phyloP scores from a whole-genome alignment of 2,888 invertebrate genomes.

The Branchipolynoe longqiensis region DNA sequence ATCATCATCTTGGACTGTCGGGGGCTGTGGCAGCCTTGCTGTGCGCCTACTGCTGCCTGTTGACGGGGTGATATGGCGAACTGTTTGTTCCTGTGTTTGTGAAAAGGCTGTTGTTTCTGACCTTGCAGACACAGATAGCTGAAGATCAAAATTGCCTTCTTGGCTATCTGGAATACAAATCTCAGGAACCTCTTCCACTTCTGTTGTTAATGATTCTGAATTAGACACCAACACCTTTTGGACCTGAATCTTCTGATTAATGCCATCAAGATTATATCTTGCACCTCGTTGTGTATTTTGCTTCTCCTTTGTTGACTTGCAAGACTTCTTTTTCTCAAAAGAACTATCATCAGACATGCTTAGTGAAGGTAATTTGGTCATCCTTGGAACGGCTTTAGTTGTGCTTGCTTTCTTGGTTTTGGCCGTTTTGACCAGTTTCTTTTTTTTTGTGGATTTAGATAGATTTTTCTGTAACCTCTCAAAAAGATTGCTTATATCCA shows the following conservation, averaged over 20 bases:
- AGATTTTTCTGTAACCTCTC: not conserved
- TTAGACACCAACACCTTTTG: slow-evolving; percentile 13
- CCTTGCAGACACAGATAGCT: slow-evolving; percentile 19
- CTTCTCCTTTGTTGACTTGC: not conserved
- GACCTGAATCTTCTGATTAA: too few species aligned
- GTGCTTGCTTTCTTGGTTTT: slow-evolving; percentile 6
- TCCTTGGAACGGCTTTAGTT: not conserved
- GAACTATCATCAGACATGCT: slow-evolving; percentile 7
- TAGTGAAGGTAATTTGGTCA: not conserved
- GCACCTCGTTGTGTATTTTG: too few species aligned
- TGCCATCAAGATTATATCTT: too few species aligned
- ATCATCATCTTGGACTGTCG: not conserved
- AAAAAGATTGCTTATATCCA: not conserved
- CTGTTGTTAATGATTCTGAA: slow-evolving; percentile 23
- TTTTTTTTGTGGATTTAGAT: slow-evolving; percentile 14
- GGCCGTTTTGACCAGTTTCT: not conserved
- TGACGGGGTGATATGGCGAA: not conserved
- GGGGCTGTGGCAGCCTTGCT: not conserved
- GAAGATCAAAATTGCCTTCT: not conserved
- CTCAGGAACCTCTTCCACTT: not conserved
- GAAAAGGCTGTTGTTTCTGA: not conserved
- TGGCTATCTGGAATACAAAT: slow-evolving; percentile 28
- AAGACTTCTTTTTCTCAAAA: not conserved
- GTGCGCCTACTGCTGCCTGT: not conserved
- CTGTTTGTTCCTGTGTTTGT: not conserved